Evolutionary conservation across 1,140 invertebrate genomes (phyloP).

Genomic region (Gonatopus flavifemur): DNA sequence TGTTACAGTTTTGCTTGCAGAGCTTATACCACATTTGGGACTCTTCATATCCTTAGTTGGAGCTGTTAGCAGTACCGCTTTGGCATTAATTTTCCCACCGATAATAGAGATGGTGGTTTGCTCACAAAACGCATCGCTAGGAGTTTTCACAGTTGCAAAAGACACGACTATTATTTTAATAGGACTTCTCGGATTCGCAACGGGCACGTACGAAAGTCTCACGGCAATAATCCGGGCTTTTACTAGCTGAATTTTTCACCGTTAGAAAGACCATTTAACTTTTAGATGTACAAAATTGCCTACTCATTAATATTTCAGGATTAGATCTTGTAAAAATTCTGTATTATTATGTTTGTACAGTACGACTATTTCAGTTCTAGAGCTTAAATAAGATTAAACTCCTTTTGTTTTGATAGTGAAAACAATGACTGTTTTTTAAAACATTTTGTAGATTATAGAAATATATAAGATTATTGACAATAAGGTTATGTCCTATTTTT

Average conservation of each 20-base stretch:
- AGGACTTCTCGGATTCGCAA: constrained; percentile 70
- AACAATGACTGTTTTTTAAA: too few species aligned
- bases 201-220: constrained; percentile 75
- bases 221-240: constrained; percentile 60
- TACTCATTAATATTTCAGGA: neutral
- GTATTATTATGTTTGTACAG: neutral
- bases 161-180: constrained; percentile 69
- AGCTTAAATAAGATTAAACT: too few species aligned
- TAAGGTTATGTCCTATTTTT: too few species aligned
- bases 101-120: constrained; percentile 76
- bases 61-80: constrained; percentile 80
- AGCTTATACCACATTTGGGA: constrained; percentile 79
- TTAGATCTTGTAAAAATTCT: neutral
- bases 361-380: too few species aligned
- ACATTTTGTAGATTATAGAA: too few species aligned
- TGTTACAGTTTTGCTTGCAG: constrained; percentile 76
- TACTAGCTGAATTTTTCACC: constrained; percentile 19
- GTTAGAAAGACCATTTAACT: neutral
- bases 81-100: constrained; percentile 87
- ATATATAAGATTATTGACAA: too few species aligned
- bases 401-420: too few species aligned
- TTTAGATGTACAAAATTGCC: neutral
- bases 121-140: constrained; percentile 55
- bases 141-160: constrained; percentile 59
- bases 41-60: constrained; percentile 90